phyloP scores from a whole-genome alignment of 2,113 vertebrate genomes.

The Coryphaenoides rupestris region DNA sequence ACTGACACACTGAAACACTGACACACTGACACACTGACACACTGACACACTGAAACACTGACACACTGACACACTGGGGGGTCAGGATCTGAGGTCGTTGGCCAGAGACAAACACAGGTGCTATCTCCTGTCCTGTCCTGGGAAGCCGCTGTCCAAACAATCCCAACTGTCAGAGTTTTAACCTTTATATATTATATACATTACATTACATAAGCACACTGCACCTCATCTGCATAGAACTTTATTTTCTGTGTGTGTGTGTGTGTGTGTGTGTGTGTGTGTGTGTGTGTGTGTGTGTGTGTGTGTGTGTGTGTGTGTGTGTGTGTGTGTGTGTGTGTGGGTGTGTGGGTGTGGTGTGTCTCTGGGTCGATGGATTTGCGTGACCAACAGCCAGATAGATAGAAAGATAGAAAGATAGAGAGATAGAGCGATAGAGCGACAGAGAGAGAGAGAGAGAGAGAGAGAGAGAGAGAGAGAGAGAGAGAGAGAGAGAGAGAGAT shows the following conservation, averaged over 20 bases:
- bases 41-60: too few relatives aligned
- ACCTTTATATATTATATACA: background rate
- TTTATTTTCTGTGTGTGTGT: background rate
- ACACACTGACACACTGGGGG: background rate
- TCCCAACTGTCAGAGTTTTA: too few relatives aligned
- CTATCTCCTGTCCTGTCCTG: too few relatives aligned
- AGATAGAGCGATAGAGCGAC: background rate
- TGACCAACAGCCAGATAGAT: background rate
- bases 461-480: too few relatives aligned
- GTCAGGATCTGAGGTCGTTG: background rate
- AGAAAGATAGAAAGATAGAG: background rate
- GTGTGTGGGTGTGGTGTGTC: too few relatives aligned
- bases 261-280: constrained; percentile 4
- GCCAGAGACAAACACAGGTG: background rate
- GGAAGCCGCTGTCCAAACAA: too few relatives aligned
- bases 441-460: too few relatives aligned
- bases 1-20: too few relatives aligned
- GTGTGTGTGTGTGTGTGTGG: background rate
- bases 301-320: constrained; percentile 4
- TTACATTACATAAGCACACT: background rate
- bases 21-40: too few relatives aligned
- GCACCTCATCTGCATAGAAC: too few relatives aligned
- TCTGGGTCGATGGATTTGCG: too few relatives aligned
- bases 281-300: constrained; percentile 7
- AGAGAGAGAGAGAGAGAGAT: background rate